Base-by-base conservation (phyloP, 2,113 vertebrate species). In the Hippocampus zosterae region DNA sequence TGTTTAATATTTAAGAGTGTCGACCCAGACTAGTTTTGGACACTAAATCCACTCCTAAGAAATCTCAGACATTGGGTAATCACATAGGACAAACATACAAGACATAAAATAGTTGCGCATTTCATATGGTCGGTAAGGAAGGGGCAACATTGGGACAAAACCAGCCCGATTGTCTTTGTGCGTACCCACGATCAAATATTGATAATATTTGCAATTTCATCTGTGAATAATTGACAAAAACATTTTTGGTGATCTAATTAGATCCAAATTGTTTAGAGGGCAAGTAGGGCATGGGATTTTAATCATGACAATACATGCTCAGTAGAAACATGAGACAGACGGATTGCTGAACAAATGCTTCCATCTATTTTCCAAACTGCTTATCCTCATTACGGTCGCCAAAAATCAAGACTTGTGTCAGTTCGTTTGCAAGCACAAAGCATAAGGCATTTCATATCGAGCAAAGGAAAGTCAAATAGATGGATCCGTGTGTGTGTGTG, bases 361-460 rank as follows among this genome's bases (percentile, higher is more conserved):
- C 74, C 68, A 81, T 37, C 33, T 37, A 37, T 37, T 37, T 37
- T 37, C 33, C 5, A 37, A 37, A 37, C 33, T 37, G 33, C 33
- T 37, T 37, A 37, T 37, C 33, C 33, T 37, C 33, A 37, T 37
- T 37, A 0, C 0, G 33, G 33, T 37, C 33, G 33, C 33, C 33
- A 59, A 70, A 75, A 68, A 12, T 73, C 68, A 81, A 81, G 88
- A 71, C 79, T 74, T 29, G 61, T 80, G 85, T 79, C 84, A 77
- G 82, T 80, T 84, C 88, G 80, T 87, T 84, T 84, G 81, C 71
- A 33, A 84, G 77, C 80, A 86, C 68, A 78, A 33, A 84, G 77
- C 80, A 86, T 66, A 78, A 76, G 87, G 81, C 65, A 72, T 88
- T 89, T 87, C 84, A 87, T 85, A 88, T 84, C 77, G 86, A 90